Conservation (phyloP, 2,113 vertebrate species). For the Alces alces region DNA sequence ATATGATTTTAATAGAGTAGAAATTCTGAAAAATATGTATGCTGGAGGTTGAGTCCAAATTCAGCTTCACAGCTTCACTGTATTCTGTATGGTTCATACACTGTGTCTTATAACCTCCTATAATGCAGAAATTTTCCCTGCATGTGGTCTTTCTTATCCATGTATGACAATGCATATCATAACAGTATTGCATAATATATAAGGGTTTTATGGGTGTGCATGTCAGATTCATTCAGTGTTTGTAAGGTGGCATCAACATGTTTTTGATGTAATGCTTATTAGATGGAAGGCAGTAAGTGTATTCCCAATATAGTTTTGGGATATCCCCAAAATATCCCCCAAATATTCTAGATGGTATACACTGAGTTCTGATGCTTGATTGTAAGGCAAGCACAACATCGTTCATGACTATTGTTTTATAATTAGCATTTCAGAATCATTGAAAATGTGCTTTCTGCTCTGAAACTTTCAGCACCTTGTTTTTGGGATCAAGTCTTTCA, state of each 20-base stretch:
- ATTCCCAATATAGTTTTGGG: background rate
- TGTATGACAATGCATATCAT: background rate
- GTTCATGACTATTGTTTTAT: background rate
- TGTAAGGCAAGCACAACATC: background rate
- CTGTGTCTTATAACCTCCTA: background rate
- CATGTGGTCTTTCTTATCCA: background rate
- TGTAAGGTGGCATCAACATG: background rate
- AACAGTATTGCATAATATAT: background rate
- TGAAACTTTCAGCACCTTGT: constrained; percentile 83
- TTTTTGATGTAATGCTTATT: background rate
- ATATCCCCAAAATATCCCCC: background rate
- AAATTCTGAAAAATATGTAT: background rate
- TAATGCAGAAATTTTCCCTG: background rate
- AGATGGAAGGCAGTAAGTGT: background rate
- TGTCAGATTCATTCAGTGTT: background rate
- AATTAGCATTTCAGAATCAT: background rate
- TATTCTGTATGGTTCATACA: background rate
- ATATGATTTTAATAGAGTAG: background rate
- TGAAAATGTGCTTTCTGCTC: constrained; percentile 44
- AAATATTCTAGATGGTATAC: background rate
- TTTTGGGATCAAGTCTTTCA: constrained; percentile 88
- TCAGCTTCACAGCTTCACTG: background rate
- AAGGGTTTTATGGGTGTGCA: background rate
- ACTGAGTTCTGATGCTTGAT: background rate
- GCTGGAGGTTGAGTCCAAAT: background rate